Percentiles rank a stretch among this genome's conserved stretches.
These are phyloP conservation scores for Asbolus verrucosus DNA, from an alignment of 1,140 invertebrate genomes.

Conservation along the genomic window DNA sequence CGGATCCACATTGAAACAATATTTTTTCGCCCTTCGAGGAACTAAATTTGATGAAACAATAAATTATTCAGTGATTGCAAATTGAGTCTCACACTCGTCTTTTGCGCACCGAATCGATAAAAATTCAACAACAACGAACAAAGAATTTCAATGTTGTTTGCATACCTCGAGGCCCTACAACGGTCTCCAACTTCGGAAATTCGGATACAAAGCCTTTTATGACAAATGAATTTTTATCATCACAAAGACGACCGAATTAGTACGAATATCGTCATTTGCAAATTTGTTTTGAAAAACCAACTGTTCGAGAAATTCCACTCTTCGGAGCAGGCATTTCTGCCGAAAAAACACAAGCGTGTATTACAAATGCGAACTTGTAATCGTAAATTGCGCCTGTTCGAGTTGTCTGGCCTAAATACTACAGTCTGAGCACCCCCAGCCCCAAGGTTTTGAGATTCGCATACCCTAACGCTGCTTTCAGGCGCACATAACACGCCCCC, in stretches of 20 bases:
- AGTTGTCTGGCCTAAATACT: no score
- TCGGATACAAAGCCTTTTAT: conserved; percentile 3
- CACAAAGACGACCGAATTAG: conserved; percentile 16
- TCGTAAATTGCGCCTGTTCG: no score
- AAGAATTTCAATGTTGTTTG: conserved; percentile 34
- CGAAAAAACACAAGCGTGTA: no score
- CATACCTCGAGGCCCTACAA: conserved; percentile 4
- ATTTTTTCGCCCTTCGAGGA: not conserved
- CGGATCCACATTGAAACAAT: conserved; percentile 1
- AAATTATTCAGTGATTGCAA: conserved; percentile 22
- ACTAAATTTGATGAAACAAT: not conserved
- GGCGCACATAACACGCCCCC: no score
- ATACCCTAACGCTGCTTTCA: no score
- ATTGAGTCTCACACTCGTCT: conserved; percentile 4
- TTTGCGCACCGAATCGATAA: conserved; percentile 15
- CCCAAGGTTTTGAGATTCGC: no score
- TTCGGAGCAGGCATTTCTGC: no score
- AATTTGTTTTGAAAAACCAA: no score
- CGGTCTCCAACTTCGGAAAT: not conserved
- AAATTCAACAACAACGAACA: conserved; percentile 3
- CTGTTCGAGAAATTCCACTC: no score
- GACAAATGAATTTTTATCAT: conserved; percentile 26
- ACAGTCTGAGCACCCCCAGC: no score
- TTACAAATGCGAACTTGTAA: no score
- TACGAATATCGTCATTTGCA: no score